These are phyloP conservation scores for Polymixis lichenea DNA, from an alignment of 2,888 invertebrate species.

Conservation along the genomic window DNA sequence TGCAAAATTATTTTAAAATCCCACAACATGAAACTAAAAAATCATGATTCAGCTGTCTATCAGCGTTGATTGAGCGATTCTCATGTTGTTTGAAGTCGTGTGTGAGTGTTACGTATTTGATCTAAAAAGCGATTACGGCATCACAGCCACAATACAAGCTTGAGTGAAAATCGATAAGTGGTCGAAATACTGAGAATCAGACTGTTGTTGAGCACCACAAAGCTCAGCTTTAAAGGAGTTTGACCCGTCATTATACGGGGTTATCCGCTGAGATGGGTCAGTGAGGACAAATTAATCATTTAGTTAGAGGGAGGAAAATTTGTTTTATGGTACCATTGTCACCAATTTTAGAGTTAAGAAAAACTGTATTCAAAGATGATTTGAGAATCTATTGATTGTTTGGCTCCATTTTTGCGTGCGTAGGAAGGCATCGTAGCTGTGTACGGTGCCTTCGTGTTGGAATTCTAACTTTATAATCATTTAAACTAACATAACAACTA, in stretches of 20 bases:
- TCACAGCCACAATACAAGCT: conserved; percentile 19
- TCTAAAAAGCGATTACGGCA: conserved; percentile 23
- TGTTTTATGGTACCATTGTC: background rate
- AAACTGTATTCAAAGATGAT: background rate
- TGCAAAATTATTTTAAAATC: background rate
- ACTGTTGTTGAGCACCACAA: conserved; percentile 18
- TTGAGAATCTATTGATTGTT: background rate
- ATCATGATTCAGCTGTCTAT: background rate
- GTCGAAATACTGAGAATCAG: conserved; percentile 26
- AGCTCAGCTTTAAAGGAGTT: conserved; percentile 27
- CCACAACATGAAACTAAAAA: background rate
- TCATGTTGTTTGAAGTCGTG: background rate
- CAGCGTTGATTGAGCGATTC: background rate
- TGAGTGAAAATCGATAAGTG: conserved; percentile 39
- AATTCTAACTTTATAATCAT: background rate
- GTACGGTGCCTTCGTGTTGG: background rate
- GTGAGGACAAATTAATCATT: background rate
- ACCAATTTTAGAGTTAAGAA: background rate
- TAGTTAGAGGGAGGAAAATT: background rate
- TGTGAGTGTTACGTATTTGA: conserved; percentile 20
- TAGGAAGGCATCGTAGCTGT: background rate
- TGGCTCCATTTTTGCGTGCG: background rate
- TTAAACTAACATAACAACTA: too few species aligned
- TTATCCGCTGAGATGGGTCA: background rate
- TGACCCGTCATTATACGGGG: conserved; percentile 12